Base-by-base conservation (phyloP, 2,113 vertebrate genomes). In the Physeter macrocephalus region DNA sequence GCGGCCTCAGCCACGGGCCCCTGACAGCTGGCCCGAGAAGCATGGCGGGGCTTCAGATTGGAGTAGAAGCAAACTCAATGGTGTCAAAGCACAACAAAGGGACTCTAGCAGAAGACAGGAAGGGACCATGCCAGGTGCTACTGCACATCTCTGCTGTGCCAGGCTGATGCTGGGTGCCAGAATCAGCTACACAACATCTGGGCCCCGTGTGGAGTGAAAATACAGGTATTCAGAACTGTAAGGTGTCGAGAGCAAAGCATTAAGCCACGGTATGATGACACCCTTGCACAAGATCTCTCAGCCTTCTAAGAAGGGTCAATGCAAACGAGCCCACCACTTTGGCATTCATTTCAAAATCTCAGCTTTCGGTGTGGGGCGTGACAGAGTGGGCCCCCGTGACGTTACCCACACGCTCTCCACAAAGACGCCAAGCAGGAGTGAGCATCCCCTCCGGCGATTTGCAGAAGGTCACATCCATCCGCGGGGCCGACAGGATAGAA, bases 291-390 rank as follows among this genome's bases (percentile, higher is more conserved):
- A 64, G 74, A 39, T 4, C 1, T 5, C 2, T 54, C n/a, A 41
- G 8, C 21, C 39, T 43, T 62, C 18, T 0, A 5, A 17, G 43
- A 39, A 74, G 34, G 52, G 66, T 20, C 46, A 1, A 7, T 0
- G 10, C 6, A 8, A 15, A 23, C n/a, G n/a, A 1, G 6, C 31
- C 17, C 5, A 4, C 5, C 12, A 54, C 4, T 4, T 0, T 29
- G 11, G 11, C 31, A 2, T 17, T 17, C n/a, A 3, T 12, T 25
- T 39, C 5, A 21, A 21, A 20, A 34, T 1, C 6, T 46, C 29
- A 13, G 54, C 43, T 14, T 72, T 21, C 1, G 1, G 0, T 18
- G 8, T 2, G 8, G 6, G 0, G 1, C 3, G 3, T 0, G 21
- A 11, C 20, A 23, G 31, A 34, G 57, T 0, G 2, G 5, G 2